Percentiles rank a stretch among this genome's conserved stretches.
phyloP scores from a whole-genome alignment of 92 coral and sea anemone species.

The Porites evermanni region DNA sequence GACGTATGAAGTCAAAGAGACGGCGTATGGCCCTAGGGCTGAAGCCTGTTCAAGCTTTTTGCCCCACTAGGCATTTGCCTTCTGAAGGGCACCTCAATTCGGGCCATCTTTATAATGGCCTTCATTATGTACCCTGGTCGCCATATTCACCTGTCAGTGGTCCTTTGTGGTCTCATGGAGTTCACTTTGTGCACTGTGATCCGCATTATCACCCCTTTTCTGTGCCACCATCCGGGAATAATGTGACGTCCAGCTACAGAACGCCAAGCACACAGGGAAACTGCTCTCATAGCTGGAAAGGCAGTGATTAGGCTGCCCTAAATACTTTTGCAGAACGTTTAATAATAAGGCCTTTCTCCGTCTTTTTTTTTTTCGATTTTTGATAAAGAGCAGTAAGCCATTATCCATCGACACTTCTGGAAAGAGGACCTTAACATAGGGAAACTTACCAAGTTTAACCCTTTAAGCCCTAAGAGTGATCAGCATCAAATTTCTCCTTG shows the following conservation, averaged over 20 bases:
- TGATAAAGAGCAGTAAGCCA: too few species aligned
- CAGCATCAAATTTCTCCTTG: too few species aligned
- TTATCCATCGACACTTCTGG: too few species aligned
- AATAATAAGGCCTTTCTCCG: too few species aligned
- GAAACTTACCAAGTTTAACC: too few species aligned
- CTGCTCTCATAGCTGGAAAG: slow-evolving; percentile 38
- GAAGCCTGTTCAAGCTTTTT: slow-evolving; percentile 74
- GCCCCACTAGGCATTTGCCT: slow-evolving; percentile 79
- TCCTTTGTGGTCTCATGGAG: slow-evolving; percentile 86
- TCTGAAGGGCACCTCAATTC: slow-evolving; percentile 71
- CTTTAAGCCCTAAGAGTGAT: too few species aligned
- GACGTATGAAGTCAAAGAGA: slow-evolving; percentile 90
- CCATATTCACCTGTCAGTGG: slow-evolving; percentile 75
- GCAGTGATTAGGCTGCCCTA: not conserved
- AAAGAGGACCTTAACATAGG: too few species aligned
- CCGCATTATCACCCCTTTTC: slow-evolving; percentile 83
- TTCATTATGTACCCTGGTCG: slow-evolving; percentile 89
- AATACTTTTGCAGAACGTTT: not conserved
- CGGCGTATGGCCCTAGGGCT: slow-evolving; percentile 93
- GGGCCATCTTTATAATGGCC: slow-evolving; percentile 84
- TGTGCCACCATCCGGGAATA: slow-evolving; percentile 45
- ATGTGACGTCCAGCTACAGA: slow-evolving; percentile 22
- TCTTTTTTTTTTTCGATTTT: too few species aligned
- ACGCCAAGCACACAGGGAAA: slow-evolving; percentile 39
- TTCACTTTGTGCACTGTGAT: slow-evolving; percentile 85